Percentiles rank a stretch among this genome's conserved stretches.
Evolutionary conservation across 2,113 vertebrate species (phyloP).

Genomic region (Takifugu bimaculatus): DNA sequence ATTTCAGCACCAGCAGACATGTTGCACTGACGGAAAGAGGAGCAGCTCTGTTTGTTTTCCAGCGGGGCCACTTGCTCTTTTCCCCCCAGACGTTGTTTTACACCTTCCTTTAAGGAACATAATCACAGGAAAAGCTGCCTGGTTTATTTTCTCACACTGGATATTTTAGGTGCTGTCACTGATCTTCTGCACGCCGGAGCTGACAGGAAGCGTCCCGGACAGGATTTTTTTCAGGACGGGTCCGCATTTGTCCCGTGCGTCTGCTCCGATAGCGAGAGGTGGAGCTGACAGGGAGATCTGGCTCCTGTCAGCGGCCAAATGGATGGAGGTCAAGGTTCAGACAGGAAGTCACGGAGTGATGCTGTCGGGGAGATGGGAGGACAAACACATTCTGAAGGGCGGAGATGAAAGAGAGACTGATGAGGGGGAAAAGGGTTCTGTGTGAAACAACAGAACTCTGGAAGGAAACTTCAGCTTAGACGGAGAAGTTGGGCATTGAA

Average conservation of each 20-base stretch:
- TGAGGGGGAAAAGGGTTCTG: slow-evolving; percentile 8
- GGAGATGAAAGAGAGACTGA: slow-evolving; percentile 47
- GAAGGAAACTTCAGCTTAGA: neutral
- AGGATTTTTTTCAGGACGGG: slow-evolving; percentile 2
- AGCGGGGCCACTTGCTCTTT: too few relatives aligned
- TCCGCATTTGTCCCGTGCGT: slow-evolving; percentile 11
- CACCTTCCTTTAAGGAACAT: neutral
- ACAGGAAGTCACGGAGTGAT: slow-evolving; percentile 55
- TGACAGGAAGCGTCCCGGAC: slow-evolving; percentile 12
- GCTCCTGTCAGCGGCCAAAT: slow-evolving; percentile 56
- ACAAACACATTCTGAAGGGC: slow-evolving; percentile 48
- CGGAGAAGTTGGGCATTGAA: neutral
- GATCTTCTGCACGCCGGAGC: neutral
- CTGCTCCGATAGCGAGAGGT: slow-evolving; percentile 18
- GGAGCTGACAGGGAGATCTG: slow-evolving; percentile 55
- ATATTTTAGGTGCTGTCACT: neutral
- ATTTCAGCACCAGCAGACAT: too few relatives aligned
- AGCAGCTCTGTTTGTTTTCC: too few relatives aligned
- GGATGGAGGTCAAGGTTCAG: slow-evolving; percentile 55
- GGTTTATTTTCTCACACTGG: neutral
- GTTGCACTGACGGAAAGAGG: too few relatives aligned
- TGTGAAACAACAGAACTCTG: neutral
- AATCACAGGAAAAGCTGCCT: neutral
- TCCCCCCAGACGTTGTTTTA: slow-evolving; percentile 2
- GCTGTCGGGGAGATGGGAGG: slow-evolving; percentile 52